Evolutionary conservation across 2,113 vertebrate species (phyloP).

Genomic region (Rallus limicola): DNA sequence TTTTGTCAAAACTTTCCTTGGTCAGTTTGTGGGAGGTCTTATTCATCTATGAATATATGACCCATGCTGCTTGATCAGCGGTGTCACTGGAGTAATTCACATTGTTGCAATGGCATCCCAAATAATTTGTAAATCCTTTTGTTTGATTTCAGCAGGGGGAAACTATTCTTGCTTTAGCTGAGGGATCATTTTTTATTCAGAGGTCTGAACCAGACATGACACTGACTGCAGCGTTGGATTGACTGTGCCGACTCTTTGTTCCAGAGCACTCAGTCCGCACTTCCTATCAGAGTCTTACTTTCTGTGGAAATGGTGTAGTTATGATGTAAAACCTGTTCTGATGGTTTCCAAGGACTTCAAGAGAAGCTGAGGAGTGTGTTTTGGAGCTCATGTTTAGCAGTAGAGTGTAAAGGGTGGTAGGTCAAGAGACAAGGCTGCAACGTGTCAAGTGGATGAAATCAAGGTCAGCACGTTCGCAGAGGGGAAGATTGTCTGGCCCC

Average conservation of each 20-base stretch:
- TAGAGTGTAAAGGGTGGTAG: neutral
- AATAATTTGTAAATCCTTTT: neutral
- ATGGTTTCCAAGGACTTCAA: neutral
- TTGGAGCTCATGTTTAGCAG: neutral
- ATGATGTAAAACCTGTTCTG: neutral
- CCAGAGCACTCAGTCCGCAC: neutral
- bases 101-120: neutral
- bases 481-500: neutral
- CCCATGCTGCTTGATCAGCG: neutral
- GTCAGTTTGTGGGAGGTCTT: neutral
- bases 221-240: neutral
- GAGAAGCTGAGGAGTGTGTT: neutral
- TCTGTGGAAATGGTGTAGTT: neutral
- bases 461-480: neutral
- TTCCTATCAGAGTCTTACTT: neutral
- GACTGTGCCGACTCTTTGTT: neutral
- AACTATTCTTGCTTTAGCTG: neutral
- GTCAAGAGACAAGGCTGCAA: neutral
- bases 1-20: neutral
- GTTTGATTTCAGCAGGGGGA: neutral
- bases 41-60: neutral
- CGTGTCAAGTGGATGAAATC: neutral
- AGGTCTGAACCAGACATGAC: neutral
- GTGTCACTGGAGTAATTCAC: neutral
- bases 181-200: conserved; percentile 31